Percentiles rank a stretch among this genome's conserved stretches.
These are phyloP conservation scores for Anoura caudifer DNA, from an alignment of 2,113 vertebrate genomes.

Conservation along the genomic window DNA sequence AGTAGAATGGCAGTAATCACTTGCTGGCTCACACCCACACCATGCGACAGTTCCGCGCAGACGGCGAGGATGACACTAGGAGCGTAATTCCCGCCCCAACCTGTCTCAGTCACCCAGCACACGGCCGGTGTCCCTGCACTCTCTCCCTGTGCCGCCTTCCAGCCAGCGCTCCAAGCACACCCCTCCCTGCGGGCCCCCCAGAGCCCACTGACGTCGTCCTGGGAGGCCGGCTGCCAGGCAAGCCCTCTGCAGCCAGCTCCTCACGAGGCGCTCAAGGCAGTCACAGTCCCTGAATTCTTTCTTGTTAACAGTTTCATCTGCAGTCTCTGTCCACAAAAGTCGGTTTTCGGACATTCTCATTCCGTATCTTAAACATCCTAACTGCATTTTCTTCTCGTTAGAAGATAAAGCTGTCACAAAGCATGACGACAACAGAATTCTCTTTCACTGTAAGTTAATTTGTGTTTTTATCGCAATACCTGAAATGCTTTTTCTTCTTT, in stretches of 20 bases:
- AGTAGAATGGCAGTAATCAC: neutral
- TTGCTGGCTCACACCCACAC: neutral
- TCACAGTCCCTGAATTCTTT: neutral
- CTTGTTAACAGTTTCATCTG: neutral
- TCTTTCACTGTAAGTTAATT: neutral
- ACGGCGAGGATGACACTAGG: neutral
- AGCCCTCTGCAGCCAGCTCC: neutral
- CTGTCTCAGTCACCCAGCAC: neutral
- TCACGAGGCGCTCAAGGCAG: neutral
- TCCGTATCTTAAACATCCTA: neutral
- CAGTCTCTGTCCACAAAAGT: neutral
- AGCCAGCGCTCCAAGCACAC: neutral
- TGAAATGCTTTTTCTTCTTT: neutral
- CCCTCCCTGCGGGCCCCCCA: too few relatives aligned
- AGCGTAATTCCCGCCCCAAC: neutral
- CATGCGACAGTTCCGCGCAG: neutral
- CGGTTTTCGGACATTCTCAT: neutral
- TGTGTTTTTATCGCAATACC: neutral
- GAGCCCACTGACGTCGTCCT: neutral
- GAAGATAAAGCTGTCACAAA: neutral
- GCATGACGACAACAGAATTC: neutral
- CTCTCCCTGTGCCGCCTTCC: neutral
- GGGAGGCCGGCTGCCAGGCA: neutral
- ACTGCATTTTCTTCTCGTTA: neutral
- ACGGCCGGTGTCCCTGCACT: neutral